Conservation (phyloP, 1,140 invertebrate species). For the Eumeta japonica region DNA sequence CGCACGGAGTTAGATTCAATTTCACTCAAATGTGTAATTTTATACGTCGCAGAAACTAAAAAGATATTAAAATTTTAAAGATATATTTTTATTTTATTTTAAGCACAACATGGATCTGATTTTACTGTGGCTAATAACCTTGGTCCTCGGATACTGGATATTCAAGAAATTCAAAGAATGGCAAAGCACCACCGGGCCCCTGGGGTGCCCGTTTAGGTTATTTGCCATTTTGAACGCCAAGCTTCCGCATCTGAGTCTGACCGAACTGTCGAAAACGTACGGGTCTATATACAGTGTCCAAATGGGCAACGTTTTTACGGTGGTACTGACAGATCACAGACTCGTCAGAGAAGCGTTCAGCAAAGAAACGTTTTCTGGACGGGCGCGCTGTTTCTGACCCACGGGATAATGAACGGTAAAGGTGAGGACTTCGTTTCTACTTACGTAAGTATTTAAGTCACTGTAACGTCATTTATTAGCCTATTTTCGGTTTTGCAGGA, state of each 20-base stretch:
- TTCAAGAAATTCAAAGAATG: slow-evolving; percentile 39
- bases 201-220: slow-evolving; percentile 72
- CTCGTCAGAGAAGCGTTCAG: slow-evolving; percentile 69
- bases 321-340: slow-evolving; percentile 72
- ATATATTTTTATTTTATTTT: slow-evolving; percentile 1
- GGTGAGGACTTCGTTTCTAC: slow-evolving; percentile 62
- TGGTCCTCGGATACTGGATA: slow-evolving; percentile 43
- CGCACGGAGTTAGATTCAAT: too few species aligned
- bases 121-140: slow-evolving; percentile 31
- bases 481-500: slow-evolving; percentile 64
- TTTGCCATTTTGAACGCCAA: slow-evolving; percentile 63
- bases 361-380: slow-evolving; percentile 67
- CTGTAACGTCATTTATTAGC: background rate
- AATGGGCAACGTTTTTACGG: slow-evolving; percentile 71
- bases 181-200: slow-evolving; percentile 71
- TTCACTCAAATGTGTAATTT: too few species aligned
- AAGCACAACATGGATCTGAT: slow-evolving; percentile 38
- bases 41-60: too few species aligned
- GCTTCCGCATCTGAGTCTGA: slow-evolving; percentile 70
- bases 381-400: slow-evolving; percentile 78
- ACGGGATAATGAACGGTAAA: slow-evolving; percentile 83
- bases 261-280: slow-evolving; percentile 64
- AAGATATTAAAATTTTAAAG: too few species aligned
- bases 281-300: slow-evolving; percentile 70
- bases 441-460: background rate